These are phyloP conservation scores for Macropis europaea DNA, from an alignment of 2,888 invertebrate species.

Conservation along the genomic window DNA sequence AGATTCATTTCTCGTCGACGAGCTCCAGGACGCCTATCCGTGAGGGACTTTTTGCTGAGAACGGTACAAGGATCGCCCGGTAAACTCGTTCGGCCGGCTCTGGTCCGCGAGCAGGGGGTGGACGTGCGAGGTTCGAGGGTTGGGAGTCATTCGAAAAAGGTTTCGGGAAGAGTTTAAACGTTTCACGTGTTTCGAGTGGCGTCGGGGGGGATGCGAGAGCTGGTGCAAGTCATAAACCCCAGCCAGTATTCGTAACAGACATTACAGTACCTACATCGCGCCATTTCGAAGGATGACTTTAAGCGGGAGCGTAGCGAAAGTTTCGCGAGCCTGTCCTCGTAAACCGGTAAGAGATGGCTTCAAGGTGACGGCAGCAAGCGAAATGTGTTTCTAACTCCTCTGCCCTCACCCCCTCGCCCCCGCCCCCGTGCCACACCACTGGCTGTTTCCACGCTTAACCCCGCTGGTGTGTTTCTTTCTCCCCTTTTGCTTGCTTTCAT, in stretches of 20 bases:
- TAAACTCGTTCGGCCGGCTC: not conserved
- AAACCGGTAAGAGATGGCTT: slow-evolving; percentile 65
- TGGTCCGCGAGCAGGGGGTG: too few species aligned
- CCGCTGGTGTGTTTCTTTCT: slow-evolving; percentile 15
- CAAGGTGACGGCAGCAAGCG: slow-evolving; percentile 62
- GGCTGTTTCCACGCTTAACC: slow-evolving; percentile 8
- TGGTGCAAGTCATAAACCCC: slow-evolving; percentile 56
- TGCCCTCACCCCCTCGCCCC: not conserved
- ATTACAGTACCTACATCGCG: slow-evolving; percentile 56
- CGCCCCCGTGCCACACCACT: not conserved
- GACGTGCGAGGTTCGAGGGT: not conserved
- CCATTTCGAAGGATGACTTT: slow-evolving; percentile 66
- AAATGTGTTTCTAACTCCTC: slow-evolving; percentile 60
- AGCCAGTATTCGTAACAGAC: slow-evolving; percentile 57
- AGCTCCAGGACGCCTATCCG: too few species aligned
- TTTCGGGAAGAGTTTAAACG: slow-evolving; percentile 51
- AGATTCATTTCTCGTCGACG: not conserved
- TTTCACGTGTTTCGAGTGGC: slow-evolving; percentile 47
- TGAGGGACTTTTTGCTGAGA: not conserved
- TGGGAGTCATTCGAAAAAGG: slow-evolving; percentile 46
- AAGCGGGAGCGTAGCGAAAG: slow-evolving; percentile 58
- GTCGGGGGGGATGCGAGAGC: slow-evolving; percentile 48
- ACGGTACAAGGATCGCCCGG: not conserved
- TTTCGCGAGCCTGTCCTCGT: slow-evolving; percentile 55
- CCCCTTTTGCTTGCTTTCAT: slow-evolving; percentile 35